Evolutionary conservation across 2,113 vertebrate species (phyloP).

Genomic region (Polypterus bichir): DNA sequence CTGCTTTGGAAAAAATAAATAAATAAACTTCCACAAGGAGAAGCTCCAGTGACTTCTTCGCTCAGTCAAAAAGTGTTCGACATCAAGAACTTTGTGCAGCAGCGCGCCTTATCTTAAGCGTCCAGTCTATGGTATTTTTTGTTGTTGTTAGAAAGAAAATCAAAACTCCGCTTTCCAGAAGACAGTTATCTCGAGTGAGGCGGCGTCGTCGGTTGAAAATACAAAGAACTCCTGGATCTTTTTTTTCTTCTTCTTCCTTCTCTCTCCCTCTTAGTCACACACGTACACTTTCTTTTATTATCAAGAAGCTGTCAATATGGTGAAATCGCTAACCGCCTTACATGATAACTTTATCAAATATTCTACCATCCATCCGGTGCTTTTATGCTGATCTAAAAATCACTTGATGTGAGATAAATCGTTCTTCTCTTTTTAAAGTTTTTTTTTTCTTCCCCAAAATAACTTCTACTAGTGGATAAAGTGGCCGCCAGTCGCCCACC

Average conservation of each 20-base stretch:
- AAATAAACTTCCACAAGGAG: too few species aligned
- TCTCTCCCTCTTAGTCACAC: slow-evolving; percentile 19
- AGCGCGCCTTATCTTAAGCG: too few species aligned
- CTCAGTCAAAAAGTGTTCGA: too few species aligned
- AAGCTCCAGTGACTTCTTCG: too few species aligned
- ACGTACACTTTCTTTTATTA: slow-evolving; percentile 14
- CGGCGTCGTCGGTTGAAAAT: too few species aligned
- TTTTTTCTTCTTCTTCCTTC: slow-evolving; percentile 1
- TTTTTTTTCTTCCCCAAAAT: slow-evolving; percentile 19
- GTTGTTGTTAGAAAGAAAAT: too few species aligned
- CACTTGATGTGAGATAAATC: slow-evolving; percentile 14
- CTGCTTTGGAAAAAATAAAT: too few species aligned
- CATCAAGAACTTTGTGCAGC: too few species aligned
- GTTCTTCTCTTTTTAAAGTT: slow-evolving; percentile 29
- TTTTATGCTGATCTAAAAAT: slow-evolving; percentile 37
- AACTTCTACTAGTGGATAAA: slow-evolving; percentile 23
- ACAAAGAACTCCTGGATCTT: not conserved
- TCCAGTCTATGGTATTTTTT: too few species aligned
- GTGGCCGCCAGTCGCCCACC: slow-evolving; percentile 31
- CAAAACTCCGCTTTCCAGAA: too few species aligned
- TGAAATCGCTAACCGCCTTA: slow-evolving; percentile 31
- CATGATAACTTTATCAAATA: slow-evolving; percentile 32
- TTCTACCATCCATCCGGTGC: slow-evolving; percentile 30
- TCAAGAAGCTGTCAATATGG: slow-evolving; percentile 22
- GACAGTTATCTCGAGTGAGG: too few species aligned